Conservation (phyloP, 2,797 vertebrate species). For the Selene dorsalis region DNA sequence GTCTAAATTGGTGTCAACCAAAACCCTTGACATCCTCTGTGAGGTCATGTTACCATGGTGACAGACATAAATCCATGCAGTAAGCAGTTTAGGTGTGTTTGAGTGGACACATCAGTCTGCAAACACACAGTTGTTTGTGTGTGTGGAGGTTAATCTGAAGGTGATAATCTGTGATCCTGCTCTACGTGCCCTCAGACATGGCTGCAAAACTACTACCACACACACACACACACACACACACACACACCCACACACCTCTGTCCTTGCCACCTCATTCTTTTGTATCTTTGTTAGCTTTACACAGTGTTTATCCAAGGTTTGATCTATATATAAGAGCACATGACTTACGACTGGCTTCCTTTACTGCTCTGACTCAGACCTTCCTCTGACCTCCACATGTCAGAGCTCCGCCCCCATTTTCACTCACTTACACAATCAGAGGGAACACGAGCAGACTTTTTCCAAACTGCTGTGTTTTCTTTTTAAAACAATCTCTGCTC, state of each 20-base stretch:
- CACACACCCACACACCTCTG: neutral
- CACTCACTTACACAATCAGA: neutral
- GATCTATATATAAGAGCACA: slow-evolving; percentile 1
- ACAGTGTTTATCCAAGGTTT: slow-evolving; percentile 1
- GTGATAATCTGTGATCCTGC: slow-evolving; percentile 36
- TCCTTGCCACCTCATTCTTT: neutral
- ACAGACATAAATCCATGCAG: slow-evolving; percentile 10
- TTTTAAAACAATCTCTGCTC: too few species aligned
- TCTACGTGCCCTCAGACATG: slow-evolving; percentile 45
- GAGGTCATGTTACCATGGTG: neutral
- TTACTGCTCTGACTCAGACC: neutral
- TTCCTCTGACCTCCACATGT: slow-evolving; percentile 23
- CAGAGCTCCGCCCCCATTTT: slow-evolving; percentile 7
- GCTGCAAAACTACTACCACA: slow-evolving; percentile 24
- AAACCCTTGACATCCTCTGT: neutral
- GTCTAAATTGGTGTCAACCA: neutral
- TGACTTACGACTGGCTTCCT: slow-evolving; percentile 5
- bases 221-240: slow-evolving; percentile 12
- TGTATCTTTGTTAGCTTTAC: neutral
- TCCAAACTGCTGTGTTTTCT: too few species aligned
- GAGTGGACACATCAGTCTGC: neutral
- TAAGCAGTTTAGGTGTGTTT: slow-evolving; percentile 4
- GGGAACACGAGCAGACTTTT: neutral
- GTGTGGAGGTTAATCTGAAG: slow-evolving; percentile 25
- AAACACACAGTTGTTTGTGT: slow-evolving; percentile 8